phyloP scores from a whole-genome alignment of 2,888 invertebrate genomes.

The Pheosia tremula region DNA sequence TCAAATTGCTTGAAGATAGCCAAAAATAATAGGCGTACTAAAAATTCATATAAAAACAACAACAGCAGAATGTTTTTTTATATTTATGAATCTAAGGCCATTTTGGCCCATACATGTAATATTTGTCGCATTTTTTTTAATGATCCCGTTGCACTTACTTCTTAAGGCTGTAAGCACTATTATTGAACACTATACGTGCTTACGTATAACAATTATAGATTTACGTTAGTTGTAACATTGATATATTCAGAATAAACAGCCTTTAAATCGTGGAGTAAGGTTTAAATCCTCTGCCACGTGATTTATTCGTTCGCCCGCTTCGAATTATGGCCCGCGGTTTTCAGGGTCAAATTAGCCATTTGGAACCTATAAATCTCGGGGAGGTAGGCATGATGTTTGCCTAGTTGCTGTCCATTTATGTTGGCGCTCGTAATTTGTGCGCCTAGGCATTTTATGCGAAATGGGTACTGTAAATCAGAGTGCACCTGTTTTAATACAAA shows the following conservation, averaged over 20 bases:
- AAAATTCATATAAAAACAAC: neutral
- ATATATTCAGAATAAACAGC: constrained; percentile 21
- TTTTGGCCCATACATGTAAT: too few relatives aligned
- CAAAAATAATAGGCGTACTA: neutral
- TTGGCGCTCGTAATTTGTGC: neutral
- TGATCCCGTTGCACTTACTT: too few relatives aligned
- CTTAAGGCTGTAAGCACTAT: too few relatives aligned
- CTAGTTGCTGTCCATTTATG: constrained; percentile 16
- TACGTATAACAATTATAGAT: too few relatives aligned
- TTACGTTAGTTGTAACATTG: too few relatives aligned
- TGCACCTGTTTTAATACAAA: neutral
- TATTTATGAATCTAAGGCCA: too few relatives aligned
- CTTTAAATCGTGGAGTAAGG: constrained; percentile 38
- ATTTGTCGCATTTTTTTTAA: too few relatives aligned
- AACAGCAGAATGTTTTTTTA: too few relatives aligned
- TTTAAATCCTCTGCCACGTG: constrained; percentile 48
- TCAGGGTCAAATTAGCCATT: constrained; percentile 62
- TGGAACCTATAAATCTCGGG: constrained; percentile 51
- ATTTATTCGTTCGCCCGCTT: constrained; percentile 57
- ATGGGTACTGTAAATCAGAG: neutral
- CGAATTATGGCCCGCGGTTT: constrained; percentile 63
- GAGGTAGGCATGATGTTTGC: constrained; percentile 39
- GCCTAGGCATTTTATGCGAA: neutral
- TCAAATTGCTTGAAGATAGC: constrained; percentile 53
- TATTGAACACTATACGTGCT: too few relatives aligned